Evolutionary conservation across 2,113 vertebrate species (phyloP), one percentile per base, ranked within the genome.

Genomic region (Eonycteris spelaea): DNA sequence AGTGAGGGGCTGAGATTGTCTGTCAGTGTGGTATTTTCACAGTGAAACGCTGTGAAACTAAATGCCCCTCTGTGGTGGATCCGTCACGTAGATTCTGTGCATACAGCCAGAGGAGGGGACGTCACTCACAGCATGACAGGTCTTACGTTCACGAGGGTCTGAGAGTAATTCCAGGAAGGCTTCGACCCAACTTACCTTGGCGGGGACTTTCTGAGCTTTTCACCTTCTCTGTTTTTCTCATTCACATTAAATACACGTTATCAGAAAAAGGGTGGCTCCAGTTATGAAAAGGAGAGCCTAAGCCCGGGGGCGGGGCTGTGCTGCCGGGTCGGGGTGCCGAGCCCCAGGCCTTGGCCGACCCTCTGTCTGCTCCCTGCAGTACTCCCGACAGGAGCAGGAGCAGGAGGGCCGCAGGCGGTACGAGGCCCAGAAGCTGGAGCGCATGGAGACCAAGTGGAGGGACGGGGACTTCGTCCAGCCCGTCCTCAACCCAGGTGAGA

Each of bases 321-420:
- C 30, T 2, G 7, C 9, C 8, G 40, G 63, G 8, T n/a, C 5
- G 15, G 51, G 51, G 1, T 2, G 51, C n/a, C 15, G 30, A 4
- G 18, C 1, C 6, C 24, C 0, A 10, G 24, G 1, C 51, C 51
- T 16, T 0, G 10, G 19, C 35, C 21, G 40, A 97, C 74, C 19
- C 16, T 14, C 3, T 1, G 2, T 28, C 22, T 43, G n/a, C 26
- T 63, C 45, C 74, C 43, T 82, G 5, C 95, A 99, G 99, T 99
- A 99, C 10, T 83, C 48, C 0, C 98, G 97, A 57, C 98, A 98
- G 93, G 99, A 99, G 55, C 98, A 99, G 96, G 99, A 99, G 94
- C 99, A 99, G 0, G 99, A 99, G 94, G 99, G 99, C 63, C 99
- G 97, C 91, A 99, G 99, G 94, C 99, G 99, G 61, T 99, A 99